These are phyloP conservation scores for Alca torda DNA, from an alignment of 2,797 vertebrate genomes.

Conservation along the genomic window DNA sequence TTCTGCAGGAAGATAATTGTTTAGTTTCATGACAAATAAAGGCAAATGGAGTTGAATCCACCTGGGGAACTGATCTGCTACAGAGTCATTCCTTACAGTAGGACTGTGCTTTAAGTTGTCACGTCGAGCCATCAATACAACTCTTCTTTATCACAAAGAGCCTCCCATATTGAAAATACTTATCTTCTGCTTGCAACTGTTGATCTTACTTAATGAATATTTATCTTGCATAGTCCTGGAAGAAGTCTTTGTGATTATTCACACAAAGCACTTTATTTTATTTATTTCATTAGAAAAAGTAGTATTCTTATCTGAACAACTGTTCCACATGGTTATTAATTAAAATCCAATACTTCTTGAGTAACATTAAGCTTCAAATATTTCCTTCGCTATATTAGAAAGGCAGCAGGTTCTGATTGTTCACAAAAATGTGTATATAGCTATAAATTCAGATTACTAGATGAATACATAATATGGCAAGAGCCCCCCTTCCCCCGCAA, in stretches of 20 bases:
- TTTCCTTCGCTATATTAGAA: slow-evolving; percentile 60
- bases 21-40: background rate
- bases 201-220: slow-evolving; percentile 33
- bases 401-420: slow-evolving; percentile 48
- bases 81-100: background rate
- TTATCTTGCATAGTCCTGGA: background rate
- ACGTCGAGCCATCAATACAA: background rate
- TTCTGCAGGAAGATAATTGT: background rate
- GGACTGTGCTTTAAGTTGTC: background rate
- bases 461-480: slow-evolving; percentile 73
- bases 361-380: slow-evolving; percentile 44
- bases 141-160: background rate
- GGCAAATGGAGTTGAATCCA: background rate
- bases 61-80: background rate
- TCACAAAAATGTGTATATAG: slow-evolving; percentile 51
- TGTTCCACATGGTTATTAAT: slow-evolving; percentile 57
- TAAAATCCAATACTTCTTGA: slow-evolving; percentile 54
- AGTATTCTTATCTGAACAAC: slow-evolving; percentile 9
- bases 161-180: background rate
- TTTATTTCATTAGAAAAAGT: background rate
- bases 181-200: background rate
- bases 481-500: background rate
- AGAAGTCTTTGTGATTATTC: slow-evolving; percentile 5
- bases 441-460: slow-evolving; percentile 64
- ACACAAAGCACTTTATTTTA: slow-evolving; percentile 10